These are phyloP conservation scores for Falco cherrug DNA, from an alignment of 2,797 vertebrate species.

Conservation along the genomic window DNA sequence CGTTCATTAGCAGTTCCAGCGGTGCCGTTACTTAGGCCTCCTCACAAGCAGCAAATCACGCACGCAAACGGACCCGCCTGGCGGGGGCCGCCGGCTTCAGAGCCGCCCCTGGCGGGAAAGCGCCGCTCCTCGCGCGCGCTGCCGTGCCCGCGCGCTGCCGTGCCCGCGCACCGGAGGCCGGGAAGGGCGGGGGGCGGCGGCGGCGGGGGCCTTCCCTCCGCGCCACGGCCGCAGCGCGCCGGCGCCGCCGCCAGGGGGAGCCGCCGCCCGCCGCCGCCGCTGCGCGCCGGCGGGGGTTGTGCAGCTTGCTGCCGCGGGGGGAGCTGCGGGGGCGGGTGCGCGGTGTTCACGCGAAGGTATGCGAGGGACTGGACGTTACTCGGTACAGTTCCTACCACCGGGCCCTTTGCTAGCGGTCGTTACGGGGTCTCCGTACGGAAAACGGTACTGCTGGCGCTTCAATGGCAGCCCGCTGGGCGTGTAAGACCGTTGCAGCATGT, in stretches of 20 bases:
- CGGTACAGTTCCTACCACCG: neutral
- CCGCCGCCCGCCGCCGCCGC: neutral
- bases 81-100: accelerated
- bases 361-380: neutral
- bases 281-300: no score
- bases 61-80: accelerated
- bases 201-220: no score
- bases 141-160: neutral
- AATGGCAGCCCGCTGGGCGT: accelerated
- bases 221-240: no score
- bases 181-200: neutral
- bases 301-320: neutral
- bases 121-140: neutral
- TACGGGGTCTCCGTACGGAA: neutral
- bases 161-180: neutral
- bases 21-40: neutral
- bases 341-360: no score
- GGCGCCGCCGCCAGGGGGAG: neutral
- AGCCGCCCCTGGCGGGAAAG: accelerated
- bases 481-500: neutral
- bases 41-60: accelerated
- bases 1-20: neutral
- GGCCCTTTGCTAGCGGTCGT: neutral
- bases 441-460: neutral
- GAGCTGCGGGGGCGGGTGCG: neutral